These are phyloP conservation scores for Lycophotia porphyrea DNA, from an alignment of 2,888 invertebrate genomes.

Conservation along the genomic window DNA sequence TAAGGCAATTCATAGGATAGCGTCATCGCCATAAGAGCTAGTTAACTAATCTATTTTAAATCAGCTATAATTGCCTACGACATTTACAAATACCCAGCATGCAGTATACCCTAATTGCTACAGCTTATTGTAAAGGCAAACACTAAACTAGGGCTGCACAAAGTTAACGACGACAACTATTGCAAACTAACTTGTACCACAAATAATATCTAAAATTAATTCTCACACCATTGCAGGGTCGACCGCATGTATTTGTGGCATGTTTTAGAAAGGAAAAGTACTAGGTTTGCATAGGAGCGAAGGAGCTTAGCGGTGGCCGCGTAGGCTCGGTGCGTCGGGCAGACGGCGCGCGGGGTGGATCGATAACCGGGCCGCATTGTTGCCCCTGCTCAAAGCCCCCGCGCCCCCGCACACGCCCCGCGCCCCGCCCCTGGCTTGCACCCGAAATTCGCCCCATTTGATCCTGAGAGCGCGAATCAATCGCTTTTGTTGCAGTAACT, in stretches of 20 bases:
- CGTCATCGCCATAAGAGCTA: background rate
- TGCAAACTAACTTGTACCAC: slow-evolving; percentile 49
- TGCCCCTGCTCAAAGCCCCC: slow-evolving; percentile 78
- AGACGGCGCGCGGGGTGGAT: slow-evolving; percentile 84
- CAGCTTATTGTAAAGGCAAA: slow-evolving; percentile 32
- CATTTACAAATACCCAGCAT: slow-evolving; percentile 20
- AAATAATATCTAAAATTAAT: slow-evolving; percentile 64
- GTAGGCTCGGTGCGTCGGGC: slow-evolving; percentile 82
- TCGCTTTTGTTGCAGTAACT: slow-evolving; percentile 88
- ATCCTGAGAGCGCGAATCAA: slow-evolving; percentile 87
- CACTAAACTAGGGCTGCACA: slow-evolving; percentile 43
- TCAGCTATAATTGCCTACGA: slow-evolving; percentile 2
- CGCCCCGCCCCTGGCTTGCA: slow-evolving; percentile 79
- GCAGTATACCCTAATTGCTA: slow-evolving; percentile 37
- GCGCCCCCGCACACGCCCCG: slow-evolving; percentile 70
- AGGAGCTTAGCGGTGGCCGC: slow-evolving; percentile 73
- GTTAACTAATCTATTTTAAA: slow-evolving; percentile 4
- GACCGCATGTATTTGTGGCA: slow-evolving; percentile 69
- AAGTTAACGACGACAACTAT: slow-evolving; percentile 43
- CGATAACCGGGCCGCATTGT: slow-evolving; percentile 89
- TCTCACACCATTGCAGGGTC: slow-evolving; percentile 58
- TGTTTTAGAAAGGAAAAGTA: slow-evolving; percentile 85
- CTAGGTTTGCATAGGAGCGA: slow-evolving; percentile 83
- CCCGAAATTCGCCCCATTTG: slow-evolving; percentile 88
- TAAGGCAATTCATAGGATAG: background rate